phyloP scores from a whole-genome alignment of 2,888 invertebrate species.

The Limnephilus rhombicus region DNA sequence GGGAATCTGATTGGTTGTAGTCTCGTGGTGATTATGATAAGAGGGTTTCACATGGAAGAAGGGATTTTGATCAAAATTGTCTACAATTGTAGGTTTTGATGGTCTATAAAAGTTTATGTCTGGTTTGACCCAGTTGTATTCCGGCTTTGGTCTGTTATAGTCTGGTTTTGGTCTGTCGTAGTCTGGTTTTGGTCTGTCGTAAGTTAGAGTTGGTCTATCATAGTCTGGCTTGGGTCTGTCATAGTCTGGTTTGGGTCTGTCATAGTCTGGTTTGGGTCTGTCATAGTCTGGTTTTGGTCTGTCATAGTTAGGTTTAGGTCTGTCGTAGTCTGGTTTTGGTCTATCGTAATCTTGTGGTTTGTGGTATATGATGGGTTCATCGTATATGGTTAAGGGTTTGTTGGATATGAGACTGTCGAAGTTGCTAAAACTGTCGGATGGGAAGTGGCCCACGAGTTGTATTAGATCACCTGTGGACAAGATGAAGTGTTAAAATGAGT shows the following conservation, averaged over 20 bases:
- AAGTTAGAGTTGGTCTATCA: constrained; percentile 69
- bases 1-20: constrained; percentile 69
- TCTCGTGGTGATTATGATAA: constrained; percentile 76
- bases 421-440: constrained; percentile 71
- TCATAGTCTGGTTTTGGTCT: constrained; percentile 70
- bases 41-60: constrained; percentile 76
- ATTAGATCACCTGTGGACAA: constrained; percentile 75
- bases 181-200: constrained; percentile 70
- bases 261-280: constrained; percentile 69
- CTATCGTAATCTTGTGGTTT: constrained; percentile 69
- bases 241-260: constrained; percentile 69
- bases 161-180: constrained; percentile 70
- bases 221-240: constrained; percentile 72
- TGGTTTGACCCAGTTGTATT: constrained; percentile 69
- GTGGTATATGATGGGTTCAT: constrained; percentile 74
- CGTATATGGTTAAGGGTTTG: constrained; percentile 71
- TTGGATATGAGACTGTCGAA: constrained; percentile 71
- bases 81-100: constrained; percentile 68
- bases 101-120: constrained; percentile 70
- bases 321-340: constrained; percentile 71
- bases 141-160: constrained; percentile 70
- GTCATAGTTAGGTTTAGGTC: constrained; percentile 70
- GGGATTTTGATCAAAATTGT: constrained; percentile 68
- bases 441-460: constrained; percentile 76
- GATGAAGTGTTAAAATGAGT: constrained; percentile 52